A percentile compares a stretch with the other conserved stretches of the same genome.
These are phyloP conservation scores for Nemoura dubitans DNA, from an alignment of 2,888 invertebrate genomes.

Conservation along the genomic window DNA sequence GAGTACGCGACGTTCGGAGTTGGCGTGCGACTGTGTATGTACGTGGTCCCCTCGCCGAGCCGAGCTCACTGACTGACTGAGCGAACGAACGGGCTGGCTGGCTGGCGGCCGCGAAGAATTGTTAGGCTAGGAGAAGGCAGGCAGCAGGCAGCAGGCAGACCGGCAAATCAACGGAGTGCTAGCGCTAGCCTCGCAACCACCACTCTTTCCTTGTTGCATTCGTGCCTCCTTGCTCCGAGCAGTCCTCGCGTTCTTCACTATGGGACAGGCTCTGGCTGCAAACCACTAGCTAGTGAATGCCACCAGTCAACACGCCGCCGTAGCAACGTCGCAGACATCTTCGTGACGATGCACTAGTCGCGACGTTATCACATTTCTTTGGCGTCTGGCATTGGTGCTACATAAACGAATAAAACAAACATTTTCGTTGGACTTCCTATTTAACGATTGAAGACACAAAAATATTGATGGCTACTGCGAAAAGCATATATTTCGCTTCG, in stretches of 20 bases:
- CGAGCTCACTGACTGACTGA: conserved; percentile 1
- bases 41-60: not conserved
- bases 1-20: not conserved
- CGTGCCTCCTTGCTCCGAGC: not conserved
- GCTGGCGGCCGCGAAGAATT: not conserved
- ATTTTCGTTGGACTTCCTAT: not conserved
- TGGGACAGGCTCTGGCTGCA: too few relatives aligned
- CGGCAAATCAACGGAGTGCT: too few relatives aligned
- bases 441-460: not conserved
- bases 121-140: not conserved
- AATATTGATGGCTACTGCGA: not conserved
- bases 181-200: not conserved
- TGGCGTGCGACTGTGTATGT: not conserved
- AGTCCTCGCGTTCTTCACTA: too few relatives aligned
- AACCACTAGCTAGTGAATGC: not conserved
- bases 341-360: not conserved
- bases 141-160: not conserved
- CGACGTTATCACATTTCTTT: not conserved
- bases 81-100: not conserved
- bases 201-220: not conserved
- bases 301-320: not conserved
- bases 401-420: too few relatives aligned
- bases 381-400: not conserved
- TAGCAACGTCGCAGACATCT: not conserved
- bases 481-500: not conserved